A percentile compares a stretch with the other conserved stretches of the same genome.
Evolutionary conservation across 2,113 vertebrate genomes (phyloP).

Genomic region (Tupaia tana): DNA sequence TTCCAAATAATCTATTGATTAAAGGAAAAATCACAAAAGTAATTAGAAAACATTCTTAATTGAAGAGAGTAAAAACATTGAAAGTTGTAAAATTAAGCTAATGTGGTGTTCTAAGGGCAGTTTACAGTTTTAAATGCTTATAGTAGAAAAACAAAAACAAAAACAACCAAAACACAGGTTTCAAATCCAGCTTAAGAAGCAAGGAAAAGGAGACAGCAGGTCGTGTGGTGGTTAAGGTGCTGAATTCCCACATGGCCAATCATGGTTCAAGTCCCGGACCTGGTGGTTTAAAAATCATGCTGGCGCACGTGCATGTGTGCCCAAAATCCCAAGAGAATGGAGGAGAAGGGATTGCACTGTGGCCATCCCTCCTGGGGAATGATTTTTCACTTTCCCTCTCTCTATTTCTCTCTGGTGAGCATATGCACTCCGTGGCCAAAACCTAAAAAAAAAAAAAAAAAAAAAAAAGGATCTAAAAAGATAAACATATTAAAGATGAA

Average conservation of each 20-base stretch:
- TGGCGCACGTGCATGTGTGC: too few species aligned
- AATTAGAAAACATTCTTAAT: slow-evolving; percentile 58
- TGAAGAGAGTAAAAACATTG: slow-evolving; percentile 2
- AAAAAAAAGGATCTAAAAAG: not conserved
- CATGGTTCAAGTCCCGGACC: too few species aligned
- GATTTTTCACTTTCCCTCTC: too few species aligned
- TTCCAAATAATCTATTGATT: slow-evolving; percentile 14
- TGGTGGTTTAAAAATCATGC: too few species aligned
- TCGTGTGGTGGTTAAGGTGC: too few species aligned
- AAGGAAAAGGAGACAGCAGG: not conserved
- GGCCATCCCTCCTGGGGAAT: too few species aligned
- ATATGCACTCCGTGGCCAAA: too few species aligned
- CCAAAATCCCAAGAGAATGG: too few species aligned
- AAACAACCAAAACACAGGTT: not conserved
- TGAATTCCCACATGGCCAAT: too few species aligned
- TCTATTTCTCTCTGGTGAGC: too few species aligned
- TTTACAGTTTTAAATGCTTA: not conserved
- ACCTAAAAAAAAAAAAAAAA: too few species aligned
- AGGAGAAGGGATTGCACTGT: too few species aligned
- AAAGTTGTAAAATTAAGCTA: slow-evolving; percentile 45
- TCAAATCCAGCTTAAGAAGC: slow-evolving; percentile 19
- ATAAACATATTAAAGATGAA: slow-evolving; percentile 55
- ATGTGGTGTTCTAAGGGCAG: slow-evolving; percentile 16
- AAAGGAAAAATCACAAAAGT: not conserved
- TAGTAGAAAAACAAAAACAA: slow-evolving; percentile 21